Evolutionary conservation across 2,888 invertebrate species (phyloP), one percentile per base, ranked within the genome.

Genomic region (Cybosia mesomella): DNA sequence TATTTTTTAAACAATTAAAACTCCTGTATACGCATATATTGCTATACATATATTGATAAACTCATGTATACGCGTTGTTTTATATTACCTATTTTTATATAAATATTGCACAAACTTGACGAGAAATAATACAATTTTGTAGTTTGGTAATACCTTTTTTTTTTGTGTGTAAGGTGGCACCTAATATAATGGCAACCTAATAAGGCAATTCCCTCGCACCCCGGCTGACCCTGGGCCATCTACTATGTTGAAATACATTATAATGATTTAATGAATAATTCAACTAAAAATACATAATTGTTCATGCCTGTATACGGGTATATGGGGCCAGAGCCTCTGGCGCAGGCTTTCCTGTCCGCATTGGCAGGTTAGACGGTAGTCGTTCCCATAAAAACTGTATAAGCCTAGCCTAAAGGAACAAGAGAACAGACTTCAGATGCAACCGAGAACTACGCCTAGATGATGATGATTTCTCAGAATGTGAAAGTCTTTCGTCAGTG

Each of bases 1-100:
- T 73, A 71, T 74, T 74, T 67, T 70, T 18, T 61, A 62, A 39
- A 39, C 10, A 39, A 39, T 59, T 59, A 18, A 59, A 15, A 39
- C 10, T 39, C 24, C 36, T 49, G n/a, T 9, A 18, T 43, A 18
- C 43, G 36, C 13, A 18, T 43, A n/a, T n/a, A n/a, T n/a, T n/a
- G n/a, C n/a, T n/a, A n/a, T n/a, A n/a, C n/a, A n/a, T n/a, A n/a
- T n/a, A n/a, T n/a, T n/a, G n/a, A n/a, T n/a, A 59, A 15, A 39
- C 10, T 39, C 24, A 22, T 49, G n/a, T 9, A 18, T 43, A 18
- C 43, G 36, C 13, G n/a, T n/a, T n/a, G n/a, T n/a, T n/a, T n/a
- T n/a, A 18, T 43, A 39, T 43, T 43, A 43, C 43, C 18, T 43
- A 49, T n/a, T 49, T 49, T 49, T 49, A 9, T 36, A 49, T 49